phyloP scores from a whole-genome alignment of 2,113 vertebrate genomes.

The Lampris megalopsis region DNA sequence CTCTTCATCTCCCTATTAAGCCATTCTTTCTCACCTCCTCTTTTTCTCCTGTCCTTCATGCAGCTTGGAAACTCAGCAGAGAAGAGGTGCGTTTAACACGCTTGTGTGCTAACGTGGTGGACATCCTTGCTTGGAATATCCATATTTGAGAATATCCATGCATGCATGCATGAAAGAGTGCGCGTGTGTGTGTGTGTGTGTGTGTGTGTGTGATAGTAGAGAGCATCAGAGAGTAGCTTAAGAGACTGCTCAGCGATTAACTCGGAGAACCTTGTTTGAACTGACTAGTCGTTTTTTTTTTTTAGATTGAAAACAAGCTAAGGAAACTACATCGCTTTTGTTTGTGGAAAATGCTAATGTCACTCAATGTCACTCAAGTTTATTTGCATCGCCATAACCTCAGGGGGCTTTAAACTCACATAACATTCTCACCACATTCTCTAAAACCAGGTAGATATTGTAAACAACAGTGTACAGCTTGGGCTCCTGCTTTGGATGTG shows the following conservation, averaged over 20 bases:
- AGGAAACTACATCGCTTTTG: not conserved
- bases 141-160: not conserved
- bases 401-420: too few relatives aligned
- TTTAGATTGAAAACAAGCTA: too few relatives aligned
- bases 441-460: too few relatives aligned
- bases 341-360: too few relatives aligned
- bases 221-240: not conserved
- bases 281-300: not conserved
- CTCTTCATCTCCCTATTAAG: not conserved
- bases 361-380: too few relatives aligned
- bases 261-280: not conserved
- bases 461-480: too few relatives aligned
- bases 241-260: not conserved
- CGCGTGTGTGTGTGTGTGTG: constrained; percentile 1
- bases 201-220: not conserved
- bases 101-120: not conserved
- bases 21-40: not conserved
- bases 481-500: too few relatives aligned
- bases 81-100: not conserved
- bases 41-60: not conserved
- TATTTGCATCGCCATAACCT: too few relatives aligned
- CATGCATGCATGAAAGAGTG: not conserved
- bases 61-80: not conserved
- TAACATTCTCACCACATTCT: too few relatives aligned
- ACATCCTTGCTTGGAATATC: not conserved